Conservation (phyloP, 2,113 vertebrate genomes). For the Thymallus thymallus region DNA sequence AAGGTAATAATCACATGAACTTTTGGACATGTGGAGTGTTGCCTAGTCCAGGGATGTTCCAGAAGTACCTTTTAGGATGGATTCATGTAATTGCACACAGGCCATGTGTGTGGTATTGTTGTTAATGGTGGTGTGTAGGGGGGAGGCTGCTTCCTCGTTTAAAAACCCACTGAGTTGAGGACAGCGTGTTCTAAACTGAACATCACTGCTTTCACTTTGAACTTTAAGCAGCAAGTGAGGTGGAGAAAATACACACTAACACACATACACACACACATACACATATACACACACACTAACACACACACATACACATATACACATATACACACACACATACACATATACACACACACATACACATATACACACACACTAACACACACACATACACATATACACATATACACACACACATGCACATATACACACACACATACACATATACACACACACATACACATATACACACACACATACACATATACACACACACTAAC, state of each 20-base stretch:
- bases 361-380: too few species aligned
- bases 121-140: slow-evolving; percentile 37
- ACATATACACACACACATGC: neutral
- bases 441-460: neutral
- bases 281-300: too few species aligned
- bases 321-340: too few species aligned
- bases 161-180: slow-evolving; percentile 50
- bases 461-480: too few species aligned
- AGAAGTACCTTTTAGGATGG: neutral
- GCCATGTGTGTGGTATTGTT: neutral
- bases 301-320: too few species aligned
- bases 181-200: slow-evolving; percentile 69
- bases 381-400: too few species aligned
- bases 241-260: neutral
- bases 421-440: neutral
- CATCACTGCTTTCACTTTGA: slow-evolving; percentile 60
- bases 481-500: neutral
- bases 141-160: slow-evolving; percentile 64
- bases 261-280: too few species aligned
- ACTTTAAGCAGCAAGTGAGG: slow-evolving; percentile 18
- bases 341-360: too few species aligned
- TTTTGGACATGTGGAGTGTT: neutral
- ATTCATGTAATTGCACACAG: neutral
- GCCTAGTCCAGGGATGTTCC: neutral
- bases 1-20: slow-evolving; percentile 10